phyloP scores from a whole-genome alignment of 2,797 vertebrate species.

The Hemibagrus guttatus region DNA sequence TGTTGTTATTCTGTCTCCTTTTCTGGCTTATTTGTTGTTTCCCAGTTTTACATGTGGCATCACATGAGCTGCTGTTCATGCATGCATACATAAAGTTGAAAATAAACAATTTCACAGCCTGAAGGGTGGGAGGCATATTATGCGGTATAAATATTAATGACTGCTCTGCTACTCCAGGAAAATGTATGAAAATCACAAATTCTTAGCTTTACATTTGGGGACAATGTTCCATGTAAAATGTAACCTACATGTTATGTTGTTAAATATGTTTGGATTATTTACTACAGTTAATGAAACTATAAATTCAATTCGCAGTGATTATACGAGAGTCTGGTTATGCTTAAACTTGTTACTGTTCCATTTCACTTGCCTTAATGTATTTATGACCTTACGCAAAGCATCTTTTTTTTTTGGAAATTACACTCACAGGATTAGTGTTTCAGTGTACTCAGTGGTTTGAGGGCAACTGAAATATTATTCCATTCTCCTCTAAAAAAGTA shows the following conservation, averaged over 20 bases:
- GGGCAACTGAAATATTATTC: conserved; percentile 42
- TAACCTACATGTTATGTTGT: not conserved
- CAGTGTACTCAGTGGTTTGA: conserved; percentile 35
- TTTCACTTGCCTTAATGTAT: conserved; percentile 56
- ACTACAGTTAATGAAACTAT: not conserved
- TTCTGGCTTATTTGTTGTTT: conserved; percentile 1
- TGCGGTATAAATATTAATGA: conserved; percentile 36
- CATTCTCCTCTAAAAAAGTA: conserved; percentile 42
- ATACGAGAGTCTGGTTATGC: conserved; percentile 8
- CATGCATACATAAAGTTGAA: conserved; percentile 14
- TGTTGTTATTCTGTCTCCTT: not conserved
- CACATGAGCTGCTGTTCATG: conserved; percentile 2
- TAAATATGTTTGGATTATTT: not conserved
- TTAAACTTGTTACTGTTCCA: conserved; percentile 41
- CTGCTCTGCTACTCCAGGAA: not conserved
- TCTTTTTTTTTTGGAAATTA: conserved; percentile 14
- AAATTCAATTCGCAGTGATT: not conserved
- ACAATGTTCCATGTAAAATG: not conserved
- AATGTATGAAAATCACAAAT: not conserved
- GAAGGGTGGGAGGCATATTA: conserved; percentile 1
- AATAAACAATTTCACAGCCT: conserved; percentile 24
- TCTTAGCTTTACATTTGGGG: not conserved
- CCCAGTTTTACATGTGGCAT: not conserved
- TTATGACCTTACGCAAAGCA: conserved; percentile 55
- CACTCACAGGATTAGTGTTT: conserved; percentile 48